Percentiles rank a stretch among this genome's conserved stretches.
phyloP scores from a whole-genome alignment of 2,113 vertebrate species.

The Daboia siamensis region DNA sequence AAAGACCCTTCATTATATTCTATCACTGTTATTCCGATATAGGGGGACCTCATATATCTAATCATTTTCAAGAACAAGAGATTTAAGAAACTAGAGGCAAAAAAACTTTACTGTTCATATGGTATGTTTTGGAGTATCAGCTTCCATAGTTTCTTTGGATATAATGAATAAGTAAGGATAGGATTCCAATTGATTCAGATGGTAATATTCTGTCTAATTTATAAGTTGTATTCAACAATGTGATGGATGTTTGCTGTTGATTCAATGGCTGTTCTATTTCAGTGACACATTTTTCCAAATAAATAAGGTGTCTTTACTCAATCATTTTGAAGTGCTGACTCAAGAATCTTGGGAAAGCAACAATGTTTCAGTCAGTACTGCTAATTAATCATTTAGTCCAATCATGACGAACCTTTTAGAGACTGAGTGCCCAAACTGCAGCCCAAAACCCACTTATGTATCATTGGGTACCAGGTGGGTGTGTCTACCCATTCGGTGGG shows the following conservation, averaged over 20 bases:
- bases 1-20: neutral
- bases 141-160: neutral
- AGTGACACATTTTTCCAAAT: neutral
- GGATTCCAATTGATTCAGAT: neutral
- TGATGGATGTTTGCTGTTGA: neutral
- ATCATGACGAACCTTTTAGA: no score
- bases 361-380: no score
- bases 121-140: neutral
- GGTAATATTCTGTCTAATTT: neutral
- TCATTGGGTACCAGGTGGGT: no score
- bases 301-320: neutral
- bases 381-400: neutral
- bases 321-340: neutral
- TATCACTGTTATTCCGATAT: neutral
- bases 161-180: neutral
- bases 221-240: neutral
- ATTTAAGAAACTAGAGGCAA: neutral
- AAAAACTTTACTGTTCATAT: neutral
- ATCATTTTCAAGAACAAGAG: neutral
- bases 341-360: neutral
- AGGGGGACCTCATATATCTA: neutral
- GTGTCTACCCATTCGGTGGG: no score
- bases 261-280: neutral
- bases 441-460: no score
- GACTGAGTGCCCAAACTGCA: no score